These are phyloP conservation scores for Carettochelys insculpta DNA, from an alignment of 2,113 vertebrate species.

Conservation along the genomic window DNA sequence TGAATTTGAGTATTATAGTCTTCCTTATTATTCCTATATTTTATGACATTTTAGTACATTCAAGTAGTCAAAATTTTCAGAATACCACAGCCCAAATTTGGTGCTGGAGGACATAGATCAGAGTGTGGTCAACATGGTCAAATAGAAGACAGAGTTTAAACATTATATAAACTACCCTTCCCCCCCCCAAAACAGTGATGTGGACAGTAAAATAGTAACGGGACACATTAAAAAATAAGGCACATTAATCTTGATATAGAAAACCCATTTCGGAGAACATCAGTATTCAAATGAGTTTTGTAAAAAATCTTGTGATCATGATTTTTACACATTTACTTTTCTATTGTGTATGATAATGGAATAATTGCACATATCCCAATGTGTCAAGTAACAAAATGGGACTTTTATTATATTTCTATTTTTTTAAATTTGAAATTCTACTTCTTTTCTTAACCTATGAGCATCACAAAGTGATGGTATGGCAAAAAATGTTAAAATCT, in stretches of 20 bases:
- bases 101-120: constrained; percentile 74
- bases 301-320: constrained; percentile 75
- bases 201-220: constrained; percentile 79
- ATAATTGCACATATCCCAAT: constrained; percentile 83
- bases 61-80: constrained; percentile 80
- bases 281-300: constrained; percentile 77
- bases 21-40: constrained; percentile 42
- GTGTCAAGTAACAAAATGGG: constrained; percentile 81
- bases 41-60: constrained; percentile 77
- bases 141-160: constrained; percentile 70
- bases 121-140: constrained; percentile 74
- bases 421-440: constrained; percentile 66
- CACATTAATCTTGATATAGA: constrained; percentile 86
- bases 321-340: constrained; percentile 61
- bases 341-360: constrained; percentile 68
- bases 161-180: constrained; percentile 70
- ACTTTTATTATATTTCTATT: constrained; percentile 57
- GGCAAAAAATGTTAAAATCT: constrained; percentile 44
- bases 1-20: constrained; percentile 68
- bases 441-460: constrained; percentile 64
- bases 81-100: constrained; percentile 73
- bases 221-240: constrained; percentile 86
- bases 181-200: constrained; percentile 61
- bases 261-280: constrained; percentile 75
- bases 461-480: constrained; percentile 53